Percentiles rank a stretch among this genome's conserved stretches.
phyloP scores from a whole-genome alignment of 2,113 vertebrate genomes.

The Cheirogaleus medius region DNA sequence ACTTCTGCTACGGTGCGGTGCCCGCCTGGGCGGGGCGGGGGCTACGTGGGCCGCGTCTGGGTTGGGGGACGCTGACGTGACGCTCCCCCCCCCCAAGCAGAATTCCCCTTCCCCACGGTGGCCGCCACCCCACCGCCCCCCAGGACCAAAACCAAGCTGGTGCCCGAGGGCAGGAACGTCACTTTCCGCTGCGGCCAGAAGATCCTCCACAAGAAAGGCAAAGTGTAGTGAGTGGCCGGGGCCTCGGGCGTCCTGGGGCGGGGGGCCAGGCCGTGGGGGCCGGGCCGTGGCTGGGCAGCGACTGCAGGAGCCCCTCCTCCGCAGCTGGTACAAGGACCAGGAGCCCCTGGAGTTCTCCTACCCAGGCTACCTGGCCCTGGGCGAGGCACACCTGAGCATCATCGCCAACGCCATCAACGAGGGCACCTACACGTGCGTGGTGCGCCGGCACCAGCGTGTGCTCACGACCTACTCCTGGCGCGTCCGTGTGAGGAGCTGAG shows the following conservation, averaged over 20 bases:
- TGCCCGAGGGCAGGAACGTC: slow-evolving; percentile 93
- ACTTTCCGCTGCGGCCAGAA: slow-evolving; percentile 97
- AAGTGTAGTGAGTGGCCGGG: slow-evolving; percentile 93
- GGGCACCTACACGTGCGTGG: slow-evolving; percentile 95
- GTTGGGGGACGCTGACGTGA: neutral
- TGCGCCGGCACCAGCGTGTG: slow-evolving; percentile 92
- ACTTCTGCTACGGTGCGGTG: slow-evolving; percentile 95
- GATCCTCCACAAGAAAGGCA: slow-evolving; percentile 95
- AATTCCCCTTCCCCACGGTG: slow-evolving; percentile 94
- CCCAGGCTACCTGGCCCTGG: slow-evolving; percentile 93
- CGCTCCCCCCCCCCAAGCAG: slow-evolving; percentile 70
- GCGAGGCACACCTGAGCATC: slow-evolving; percentile 93
- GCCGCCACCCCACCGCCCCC: slow-evolving; percentile 89
- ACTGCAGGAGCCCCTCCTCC: neutral
- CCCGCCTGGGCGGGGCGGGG: rapidly evolving
- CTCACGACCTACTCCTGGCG: slow-evolving; percentile 97
- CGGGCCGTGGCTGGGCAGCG: no score
- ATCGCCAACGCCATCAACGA: slow-evolving; percentile 98
- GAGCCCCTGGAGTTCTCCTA: slow-evolving; percentile 95
- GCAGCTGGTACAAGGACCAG: slow-evolving; percentile 98
- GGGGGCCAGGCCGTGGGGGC: neutral
- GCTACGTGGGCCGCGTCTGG: no score
- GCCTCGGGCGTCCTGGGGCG: neutral
- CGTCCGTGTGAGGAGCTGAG: slow-evolving; percentile 88
- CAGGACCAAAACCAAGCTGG: slow-evolving; percentile 93